These are phyloP conservation scores for Limenitis camilla DNA, from an alignment of 2,888 invertebrate species.

Conservation along the genomic window DNA sequence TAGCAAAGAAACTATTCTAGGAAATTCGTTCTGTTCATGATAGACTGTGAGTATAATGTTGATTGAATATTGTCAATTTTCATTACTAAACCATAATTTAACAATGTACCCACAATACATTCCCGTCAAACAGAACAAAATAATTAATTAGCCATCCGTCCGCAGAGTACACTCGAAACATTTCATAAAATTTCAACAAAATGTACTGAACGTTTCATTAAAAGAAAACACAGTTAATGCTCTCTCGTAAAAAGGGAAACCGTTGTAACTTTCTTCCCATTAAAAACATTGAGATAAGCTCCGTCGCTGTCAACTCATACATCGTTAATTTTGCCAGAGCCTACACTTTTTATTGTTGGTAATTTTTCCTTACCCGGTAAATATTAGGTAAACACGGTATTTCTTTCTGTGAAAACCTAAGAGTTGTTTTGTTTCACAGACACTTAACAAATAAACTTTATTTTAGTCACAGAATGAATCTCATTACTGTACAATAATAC, in stretches of 20 bases:
- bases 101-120: neutral
- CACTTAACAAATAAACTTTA: neutral
- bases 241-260: constrained; percentile 38
- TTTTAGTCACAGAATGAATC: neutral
- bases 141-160: constrained; percentile 15
- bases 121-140: constrained; percentile 7
- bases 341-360: constrained; percentile 62
- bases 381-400: constrained; percentile 41
- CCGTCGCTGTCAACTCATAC: constrained; percentile 61
- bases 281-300: constrained; percentile 61
- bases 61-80: neutral
- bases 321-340: constrained; percentile 64
- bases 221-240: constrained; percentile 49
- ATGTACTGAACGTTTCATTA: constrained; percentile 29
- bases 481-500: too few species aligned
- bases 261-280: constrained; percentile 45
- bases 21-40: too few species aligned
- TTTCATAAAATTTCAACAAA: constrained; percentile 34
- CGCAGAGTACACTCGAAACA: constrained; percentile 34
- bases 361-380: constrained; percentile 41
- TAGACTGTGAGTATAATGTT: too few species aligned
- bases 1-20: too few species aligned
- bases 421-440: neutral
- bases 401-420: constrained; percentile 43
- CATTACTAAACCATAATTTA: neutral